Base-by-base conservation (phyloP, 1,140 invertebrate genomes). In the Ceratosolen solmsi region DNA sequence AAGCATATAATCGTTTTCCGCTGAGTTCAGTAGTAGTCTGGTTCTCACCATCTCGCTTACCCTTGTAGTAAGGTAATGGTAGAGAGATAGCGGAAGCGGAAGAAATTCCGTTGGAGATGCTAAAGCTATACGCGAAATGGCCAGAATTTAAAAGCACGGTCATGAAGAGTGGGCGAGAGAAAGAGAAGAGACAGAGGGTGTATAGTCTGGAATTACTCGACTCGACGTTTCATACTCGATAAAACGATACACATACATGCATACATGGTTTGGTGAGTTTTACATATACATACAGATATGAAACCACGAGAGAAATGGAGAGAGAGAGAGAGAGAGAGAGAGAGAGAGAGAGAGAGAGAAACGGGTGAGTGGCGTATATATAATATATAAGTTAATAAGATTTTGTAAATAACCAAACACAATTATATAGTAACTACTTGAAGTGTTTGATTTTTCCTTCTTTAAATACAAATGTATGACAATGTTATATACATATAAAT, bases 1-100 rank as follows among this genome's bases (percentile, higher is more conserved):
- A 56, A 25, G 46, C 77, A 27, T 71, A 58, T 79, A 79, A 79
- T 79, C 65, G 77, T 70, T 71, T 71, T 71, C 65, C 51, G 49
- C 76, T 38, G 25, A 72, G 46, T 27, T 30, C 25, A 25, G 25
- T 36, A 13, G 8, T 25, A 71, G 41, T 46, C 38, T 46, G 38
- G 5, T 70, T 46, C 20, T 70, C 68, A n/a, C 38, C 9, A 3
- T 25, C 27, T 7, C 25, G 11, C 68, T 38, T 68, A 20, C 33
- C 1, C 63, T 68, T 11, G 71, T 20, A 17, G 41, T 54, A 74
- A 56, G 30, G 8, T 13, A 76, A n/a, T 41, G 36, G 49, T 41
- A 5, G 17, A 38, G 25, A 33, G 65, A 70, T 17, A n/a, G 36
- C 7, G 33, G 76, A 79, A 70, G n/a, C 36, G 49, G 76, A 65